Evolutionary conservation across 2,888 invertebrate species (phyloP), one percentile per base, ranked within the genome.

Genomic region (Hemaris fuciformis): DNA sequence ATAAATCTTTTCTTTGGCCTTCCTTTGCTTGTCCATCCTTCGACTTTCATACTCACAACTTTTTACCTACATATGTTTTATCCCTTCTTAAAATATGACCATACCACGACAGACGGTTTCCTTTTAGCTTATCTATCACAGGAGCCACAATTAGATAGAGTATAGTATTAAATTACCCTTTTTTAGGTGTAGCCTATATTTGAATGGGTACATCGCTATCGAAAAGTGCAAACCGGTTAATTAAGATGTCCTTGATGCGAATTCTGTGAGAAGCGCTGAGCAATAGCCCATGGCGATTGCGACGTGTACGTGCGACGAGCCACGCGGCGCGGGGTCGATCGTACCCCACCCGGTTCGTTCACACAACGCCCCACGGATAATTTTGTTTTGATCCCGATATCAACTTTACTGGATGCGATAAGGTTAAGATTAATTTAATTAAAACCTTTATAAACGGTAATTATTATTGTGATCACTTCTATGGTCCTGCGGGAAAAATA

Each of bases 321-420:
- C 10, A 23, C 45, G 45, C n/a, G n/a, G 53, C 53, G 18, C 34
- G 25, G 60, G 48, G 48, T 60, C 60, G 71, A 60, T 67, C 65
- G 68, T 73, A 72, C 79, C 80, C 82, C 82, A 79, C 80, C 81
- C 82, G 81, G 79, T 71, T 72, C 80, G 81, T 85, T 87, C 87
- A 79, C 85, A 86, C 83, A 82, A 73, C 79, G 75, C 82, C 83
- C 81, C 75, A 77, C 71, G 62, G 67, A 69, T 69, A 70, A 72
- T 73, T 72, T 74, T 68, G 67, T 67, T 69, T 71, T 66, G 58
- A 59, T 61, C 53, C 62, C 25, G 56, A 42, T 38, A 63, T 13
- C 61, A 60, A 3, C 61, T 48, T 22, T 57, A 13, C 74, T 74
- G 62, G 75, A 75, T 69, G 65, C 57, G 70, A 60, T 62, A 31